These are phyloP conservation scores for Clarias macrocephalus DNA, from an alignment of 2,113 vertebrate genomes.

Conservation along the genomic window DNA sequence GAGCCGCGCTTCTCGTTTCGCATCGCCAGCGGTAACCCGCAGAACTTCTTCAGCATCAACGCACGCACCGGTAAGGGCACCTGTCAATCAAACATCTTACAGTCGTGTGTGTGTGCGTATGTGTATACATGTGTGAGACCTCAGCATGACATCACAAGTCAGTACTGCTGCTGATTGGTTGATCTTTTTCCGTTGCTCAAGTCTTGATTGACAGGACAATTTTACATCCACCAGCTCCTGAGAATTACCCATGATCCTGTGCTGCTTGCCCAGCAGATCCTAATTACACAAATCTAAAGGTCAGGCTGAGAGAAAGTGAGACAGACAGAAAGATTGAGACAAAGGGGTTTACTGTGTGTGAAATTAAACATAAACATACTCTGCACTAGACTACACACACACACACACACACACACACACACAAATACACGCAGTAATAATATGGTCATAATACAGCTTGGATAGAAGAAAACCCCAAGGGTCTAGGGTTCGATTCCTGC, in stretches of 20 bases:
- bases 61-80: slow-evolving; percentile 82
- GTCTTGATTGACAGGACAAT: slow-evolving; percentile 44
- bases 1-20: slow-evolving; percentile 77
- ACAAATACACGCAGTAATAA: not conserved
- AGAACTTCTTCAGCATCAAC: slow-evolving; percentile 95
- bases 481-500: no score
- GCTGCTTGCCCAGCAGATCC: slow-evolving; percentile 34
- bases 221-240: slow-evolving; percentile 26
- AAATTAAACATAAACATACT: slow-evolving; percentile 7
- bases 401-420: not conserved
- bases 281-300: slow-evolving; percentile 52
- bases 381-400: not conserved
- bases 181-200: not conserved
- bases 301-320: slow-evolving; percentile 19
- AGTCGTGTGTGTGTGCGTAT: not conserved
- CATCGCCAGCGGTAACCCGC: slow-evolving; percentile 93
- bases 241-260: slow-evolving; percentile 29
- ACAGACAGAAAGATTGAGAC: not conserved
- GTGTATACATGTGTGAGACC: not conserved
- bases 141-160: slow-evolving; percentile 25
- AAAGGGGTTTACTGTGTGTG: not conserved
- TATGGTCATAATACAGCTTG: no score
- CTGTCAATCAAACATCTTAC: not conserved
- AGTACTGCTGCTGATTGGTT: slow-evolving; percentile 16
- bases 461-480: no score